phyloP scores from a whole-genome alignment of 2,113 vertebrate species.

The Percina caprodes region DNA sequence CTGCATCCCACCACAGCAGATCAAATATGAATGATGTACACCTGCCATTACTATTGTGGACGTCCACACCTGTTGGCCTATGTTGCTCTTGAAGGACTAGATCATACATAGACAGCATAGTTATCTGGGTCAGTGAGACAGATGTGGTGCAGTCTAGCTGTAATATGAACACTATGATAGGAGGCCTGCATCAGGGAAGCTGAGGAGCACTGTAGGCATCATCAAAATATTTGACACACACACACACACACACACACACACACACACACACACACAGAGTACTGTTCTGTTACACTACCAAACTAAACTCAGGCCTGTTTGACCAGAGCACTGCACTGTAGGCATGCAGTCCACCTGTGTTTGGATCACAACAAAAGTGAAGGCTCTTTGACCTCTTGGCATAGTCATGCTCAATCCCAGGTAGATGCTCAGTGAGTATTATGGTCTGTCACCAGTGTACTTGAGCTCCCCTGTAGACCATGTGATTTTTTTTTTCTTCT shows the following conservation, averaged over 20 bases:
- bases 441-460: constrained; percentile 84
- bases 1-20: not conserved
- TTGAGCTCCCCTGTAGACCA: constrained; percentile 81
- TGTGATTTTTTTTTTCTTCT: constrained; percentile 66
- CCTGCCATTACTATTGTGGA: not conserved
- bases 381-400: constrained; percentile 63
- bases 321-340: constrained; percentile 9
- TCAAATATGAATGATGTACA: not conserved
- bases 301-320: constrained; percentile 22
- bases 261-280: not conserved
- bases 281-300: not conserved
- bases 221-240: constrained; percentile 15
- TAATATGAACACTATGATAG: not conserved
- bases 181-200: constrained; percentile 27
- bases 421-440: constrained; percentile 81
- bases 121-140: not conserved
- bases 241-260: not conserved
- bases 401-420: constrained; percentile 65
- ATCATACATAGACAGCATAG: too few relatives aligned
- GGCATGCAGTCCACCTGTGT: constrained; percentile 23
- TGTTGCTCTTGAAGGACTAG: not conserved
- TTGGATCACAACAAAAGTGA: constrained; percentile 30
- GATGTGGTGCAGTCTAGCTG: not conserved
- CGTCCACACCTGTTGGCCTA: constrained; percentile 42
- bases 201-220: not conserved